phyloP scores from a whole-genome alignment of 1,140 invertebrate species.

The Tigriopus japonicus region DNA sequence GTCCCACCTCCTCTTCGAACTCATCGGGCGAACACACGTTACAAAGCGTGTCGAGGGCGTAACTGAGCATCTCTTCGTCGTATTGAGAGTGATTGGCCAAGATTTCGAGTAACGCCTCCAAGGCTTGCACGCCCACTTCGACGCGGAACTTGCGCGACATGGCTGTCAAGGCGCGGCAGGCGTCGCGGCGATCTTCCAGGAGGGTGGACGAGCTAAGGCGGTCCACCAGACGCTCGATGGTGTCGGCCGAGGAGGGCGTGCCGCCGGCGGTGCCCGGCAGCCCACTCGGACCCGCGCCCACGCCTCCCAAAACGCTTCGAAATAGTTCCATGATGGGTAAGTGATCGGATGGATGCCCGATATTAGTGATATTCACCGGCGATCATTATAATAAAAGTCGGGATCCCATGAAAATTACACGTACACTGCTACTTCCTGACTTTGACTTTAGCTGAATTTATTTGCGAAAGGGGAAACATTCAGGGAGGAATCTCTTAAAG shows the following conservation, averaged over 20 bases:
- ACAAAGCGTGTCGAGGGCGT: slow-evolving; percentile 74
- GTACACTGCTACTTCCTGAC: too few relatives aligned
- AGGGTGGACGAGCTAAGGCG: slow-evolving; percentile 75
- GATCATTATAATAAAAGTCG: too few relatives aligned
- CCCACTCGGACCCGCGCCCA: not conserved
- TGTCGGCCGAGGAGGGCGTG: not conserved
- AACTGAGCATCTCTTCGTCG: slow-evolving; percentile 76
- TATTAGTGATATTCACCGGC: too few relatives aligned
- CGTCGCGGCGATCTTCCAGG: slow-evolving; percentile 84
- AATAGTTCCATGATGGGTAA: not conserved
- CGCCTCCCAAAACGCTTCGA: not conserved
- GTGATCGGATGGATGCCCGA: too few relatives aligned
- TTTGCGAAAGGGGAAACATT: too few relatives aligned
- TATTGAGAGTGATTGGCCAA: slow-evolving; percentile 50
- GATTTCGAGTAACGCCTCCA: slow-evolving; percentile 51
- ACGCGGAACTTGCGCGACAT: slow-evolving; percentile 79
- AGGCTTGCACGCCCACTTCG: slow-evolving; percentile 85
- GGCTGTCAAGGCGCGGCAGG: slow-evolving; percentile 80
- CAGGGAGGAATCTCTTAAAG: too few relatives aligned
- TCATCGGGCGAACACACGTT: slow-evolving; percentile 63
- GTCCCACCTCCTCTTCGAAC: not conserved
- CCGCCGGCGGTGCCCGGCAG: not conserved
- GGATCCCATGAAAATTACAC: too few relatives aligned
- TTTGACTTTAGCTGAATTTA: too few relatives aligned
- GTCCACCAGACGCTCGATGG: slow-evolving; percentile 69